Percentiles rank a stretch among this genome's conserved stretches.
Evolutionary conservation across 2,113 vertebrate genomes (phyloP).

Genomic region (Pelecanoides urinatrix): DNA sequence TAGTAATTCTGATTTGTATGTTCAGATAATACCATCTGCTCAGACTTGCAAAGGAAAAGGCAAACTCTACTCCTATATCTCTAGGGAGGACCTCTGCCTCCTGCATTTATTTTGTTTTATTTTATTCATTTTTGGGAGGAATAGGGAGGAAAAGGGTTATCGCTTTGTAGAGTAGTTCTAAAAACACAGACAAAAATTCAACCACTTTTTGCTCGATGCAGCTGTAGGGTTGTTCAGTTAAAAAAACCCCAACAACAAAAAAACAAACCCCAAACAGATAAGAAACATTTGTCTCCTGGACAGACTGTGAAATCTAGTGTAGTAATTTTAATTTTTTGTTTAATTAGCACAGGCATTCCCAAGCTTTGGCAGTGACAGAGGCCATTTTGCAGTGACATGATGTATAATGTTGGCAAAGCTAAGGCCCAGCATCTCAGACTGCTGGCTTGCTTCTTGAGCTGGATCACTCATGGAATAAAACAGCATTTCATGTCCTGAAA

Average conservation of each 20-base stretch:
- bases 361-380: background rate
- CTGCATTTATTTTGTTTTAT: background rate
- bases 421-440: background rate
- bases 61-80: background rate
- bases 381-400: background rate
- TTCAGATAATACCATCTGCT: conserved; percentile 25
- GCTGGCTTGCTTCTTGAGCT: background rate
- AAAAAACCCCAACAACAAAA: background rate
- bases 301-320: background rate
- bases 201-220: background rate
- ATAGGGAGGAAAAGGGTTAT: background rate
- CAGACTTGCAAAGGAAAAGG: background rate
- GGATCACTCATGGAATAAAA: background rate
- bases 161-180: background rate
- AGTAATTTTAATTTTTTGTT: background rate
- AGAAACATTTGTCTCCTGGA: background rate
- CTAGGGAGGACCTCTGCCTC: background rate
- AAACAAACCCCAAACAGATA: background rate
- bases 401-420: background rate
- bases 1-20: background rate
- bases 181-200: background rate
- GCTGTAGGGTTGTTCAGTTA: background rate
- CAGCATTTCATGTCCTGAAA: background rate
- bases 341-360: background rate
- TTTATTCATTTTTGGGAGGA: background rate